A percentile compares a stretch with the other conserved stretches of the same genome.
Conservation (phyloP, 2,797 vertebrate species). For the Harpagifer antarcticus region DNA sequence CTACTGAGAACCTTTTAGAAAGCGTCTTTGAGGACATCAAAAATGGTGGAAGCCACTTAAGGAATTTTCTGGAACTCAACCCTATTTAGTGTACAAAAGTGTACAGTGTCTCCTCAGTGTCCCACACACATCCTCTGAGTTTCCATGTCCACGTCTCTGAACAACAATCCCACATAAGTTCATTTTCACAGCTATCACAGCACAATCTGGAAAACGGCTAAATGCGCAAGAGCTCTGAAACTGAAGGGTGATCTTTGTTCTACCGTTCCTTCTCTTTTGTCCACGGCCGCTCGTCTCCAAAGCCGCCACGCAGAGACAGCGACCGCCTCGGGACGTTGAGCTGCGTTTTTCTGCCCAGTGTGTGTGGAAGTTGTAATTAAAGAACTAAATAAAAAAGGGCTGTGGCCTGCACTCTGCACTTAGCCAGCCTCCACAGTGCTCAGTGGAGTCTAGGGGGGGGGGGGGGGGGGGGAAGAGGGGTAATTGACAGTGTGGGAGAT, state of each 20-base stretch:
- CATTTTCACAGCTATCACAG: constrained; percentile 50
- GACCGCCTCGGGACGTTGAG: constrained; percentile 45
- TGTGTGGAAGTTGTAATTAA: constrained; percentile 82
- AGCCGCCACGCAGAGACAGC: constrained; percentile 46
- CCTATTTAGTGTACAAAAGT: background rate
- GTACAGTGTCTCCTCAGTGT: constrained; percentile 15
- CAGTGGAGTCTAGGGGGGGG: constrained; percentile 56
- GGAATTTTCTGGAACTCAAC: constrained; percentile 30
- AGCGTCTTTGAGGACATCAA: constrained; percentile 21
- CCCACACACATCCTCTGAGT: constrained; percentile 14
- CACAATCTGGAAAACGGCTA: constrained; percentile 42
- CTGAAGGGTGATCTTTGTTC: constrained; percentile 69
- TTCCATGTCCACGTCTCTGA: constrained; percentile 19
- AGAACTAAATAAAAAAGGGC: constrained; percentile 77
- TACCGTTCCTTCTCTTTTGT: constrained; percentile 62
- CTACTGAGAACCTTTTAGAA: constrained; percentile 24
- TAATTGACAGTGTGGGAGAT: constrained; percentile 80
- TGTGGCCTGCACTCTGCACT: constrained; percentile 72
- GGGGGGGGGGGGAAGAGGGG: constrained; percentile 38
- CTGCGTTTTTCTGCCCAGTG: constrained; percentile 54
- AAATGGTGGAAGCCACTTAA: constrained; percentile 24
- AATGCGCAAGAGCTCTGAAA: constrained; percentile 52
- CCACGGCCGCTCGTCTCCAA: constrained; percentile 50
- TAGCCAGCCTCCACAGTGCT: constrained; percentile 61
- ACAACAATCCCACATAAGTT: constrained; percentile 43